Base-by-base conservation (phyloP, 37 sponge, comb jelly and placozoan genomes). In the Haliclona indistincta region DNA sequence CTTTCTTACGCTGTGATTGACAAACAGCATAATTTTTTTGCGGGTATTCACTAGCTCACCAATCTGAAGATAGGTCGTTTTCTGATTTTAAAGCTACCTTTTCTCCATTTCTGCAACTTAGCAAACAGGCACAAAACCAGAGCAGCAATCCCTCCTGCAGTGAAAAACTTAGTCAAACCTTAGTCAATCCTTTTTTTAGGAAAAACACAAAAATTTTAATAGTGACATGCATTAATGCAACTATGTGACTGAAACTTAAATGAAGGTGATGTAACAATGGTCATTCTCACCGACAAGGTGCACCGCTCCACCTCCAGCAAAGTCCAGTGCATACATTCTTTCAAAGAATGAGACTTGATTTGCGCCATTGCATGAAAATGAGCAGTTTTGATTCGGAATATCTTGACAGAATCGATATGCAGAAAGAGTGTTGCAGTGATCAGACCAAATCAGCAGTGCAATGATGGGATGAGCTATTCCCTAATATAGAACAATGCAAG, bases 261-360 rank as follows among this genome's bases (percentile, higher is more conserved):
- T n/a, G n/a, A n/a, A n/a, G n/a, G n/a, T n/a, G n/a, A n/a, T n/a
- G n/a, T n/a, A n/a, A n/a, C n/a, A 28, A 35, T 26, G 3, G 29
- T 20, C 29, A 6, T 39, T 13, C 77, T 32, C 5, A 88, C 96
- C 96, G 37, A 95, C 54, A 29, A 95, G 74, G 76, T 95, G 96
- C 5, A 95, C 96, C 13, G 92, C 86, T 33, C 96, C 96, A 35
- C 92, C 92, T 26, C 96, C 92, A 55, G 96, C 96, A 88, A 95
- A 91, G 51, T 95, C 96, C 29, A 95, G 75, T 26, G 84, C 75
- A 60, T 95, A 95, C 39, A 91, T n/a, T n/a, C 69, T 84, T 1
- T 58, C 53, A 13, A 54, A 17, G 41, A 79, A 42, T 6, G 54
- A 51, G 4, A 17, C 6, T 19, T 40, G 20, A 13, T 22, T 43